phyloP scores from a whole-genome alignment of 2,888 invertebrate genomes.

The Drosophila anomalipes region DNA sequence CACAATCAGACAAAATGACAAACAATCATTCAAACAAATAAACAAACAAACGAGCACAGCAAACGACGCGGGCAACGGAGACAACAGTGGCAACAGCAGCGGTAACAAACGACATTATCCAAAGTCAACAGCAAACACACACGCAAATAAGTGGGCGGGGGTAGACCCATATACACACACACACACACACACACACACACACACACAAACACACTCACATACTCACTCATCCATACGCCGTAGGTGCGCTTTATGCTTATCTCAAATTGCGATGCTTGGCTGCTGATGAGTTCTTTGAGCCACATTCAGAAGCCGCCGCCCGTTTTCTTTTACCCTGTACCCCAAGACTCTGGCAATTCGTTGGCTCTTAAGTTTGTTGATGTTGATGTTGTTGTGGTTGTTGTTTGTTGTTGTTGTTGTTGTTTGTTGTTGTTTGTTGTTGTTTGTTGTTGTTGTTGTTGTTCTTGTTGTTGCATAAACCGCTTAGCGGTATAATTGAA shows the following conservation, averaged over 20 bases:
- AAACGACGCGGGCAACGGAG: slow-evolving; percentile 20
- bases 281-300: slow-evolving; percentile 71
- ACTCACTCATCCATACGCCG: slow-evolving; percentile 37
- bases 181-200: slow-evolving; percentile 9
- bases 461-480: slow-evolving; percentile 61
- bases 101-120: slow-evolving; percentile 77
- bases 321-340: not conserved
- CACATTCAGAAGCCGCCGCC: slow-evolving; percentile 1
- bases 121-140: slow-evolving; percentile 71
- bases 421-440: slow-evolving; percentile 23
- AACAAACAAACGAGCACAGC: slow-evolving; percentile 26
- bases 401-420: slow-evolving; percentile 29
- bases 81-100: slow-evolving; percentile 25
- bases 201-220: slow-evolving; percentile 1
- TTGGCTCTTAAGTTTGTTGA: slow-evolving; percentile 56
- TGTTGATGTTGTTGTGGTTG: slow-evolving; percentile 36
- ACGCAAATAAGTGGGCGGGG: slow-evolving; percentile 3
- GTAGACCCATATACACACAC: slow-evolving; percentile 34
- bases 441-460: slow-evolving; percentile 36
- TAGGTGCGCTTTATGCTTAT: slow-evolving; percentile 77
- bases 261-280: slow-evolving; percentile 74
- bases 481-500: slow-evolving; percentile 78
- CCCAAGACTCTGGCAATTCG: slow-evolving; percentile 55
- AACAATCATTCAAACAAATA: slow-evolving; percentile 70
- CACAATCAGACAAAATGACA: slow-evolving; percentile 76